Evolutionary conservation across 2,888 invertebrate species (phyloP).

Genomic region (Rhyacophila evoluta): DNA sequence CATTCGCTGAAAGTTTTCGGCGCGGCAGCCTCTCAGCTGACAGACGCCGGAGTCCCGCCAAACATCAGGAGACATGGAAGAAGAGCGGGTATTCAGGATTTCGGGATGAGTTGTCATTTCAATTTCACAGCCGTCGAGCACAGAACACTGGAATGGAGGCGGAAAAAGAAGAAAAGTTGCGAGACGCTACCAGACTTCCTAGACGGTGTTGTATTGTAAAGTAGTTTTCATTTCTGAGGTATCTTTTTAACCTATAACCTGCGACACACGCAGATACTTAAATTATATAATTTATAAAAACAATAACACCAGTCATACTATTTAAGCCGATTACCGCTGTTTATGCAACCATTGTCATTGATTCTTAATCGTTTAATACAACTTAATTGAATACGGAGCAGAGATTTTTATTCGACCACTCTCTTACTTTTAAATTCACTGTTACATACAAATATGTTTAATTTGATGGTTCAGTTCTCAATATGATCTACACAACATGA

Average conservation of each 20-base stretch:
- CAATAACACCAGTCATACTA: no score
- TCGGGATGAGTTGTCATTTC: slow-evolving; percentile 43
- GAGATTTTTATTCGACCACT: no score
- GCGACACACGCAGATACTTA: no score
- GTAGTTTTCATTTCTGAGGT: neutral
- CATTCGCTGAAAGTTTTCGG: neutral
- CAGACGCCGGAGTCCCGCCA: neutral
- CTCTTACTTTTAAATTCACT: no score
- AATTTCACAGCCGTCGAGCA: slow-evolving; percentile 42
- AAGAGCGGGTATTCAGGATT: slow-evolving; percentile 23
- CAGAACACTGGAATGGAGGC: slow-evolving; percentile 17
- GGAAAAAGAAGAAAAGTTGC: slow-evolving; percentile 27
- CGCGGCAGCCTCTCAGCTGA: neutral
- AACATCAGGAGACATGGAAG: neutral
- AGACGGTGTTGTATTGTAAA: neutral
- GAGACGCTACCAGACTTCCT: neutral
- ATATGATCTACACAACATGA: no score
- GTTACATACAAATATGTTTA: no score
- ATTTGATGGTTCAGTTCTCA: no score
- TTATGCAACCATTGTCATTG: no score
- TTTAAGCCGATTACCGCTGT: no score
- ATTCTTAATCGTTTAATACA: no score
- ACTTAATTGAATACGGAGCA: no score
- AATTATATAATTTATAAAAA: no score
- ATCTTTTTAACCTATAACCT: neutral